Evolutionary conservation across 2,888 invertebrate species (phyloP).

Genomic region (Apamea sordens): DNA sequence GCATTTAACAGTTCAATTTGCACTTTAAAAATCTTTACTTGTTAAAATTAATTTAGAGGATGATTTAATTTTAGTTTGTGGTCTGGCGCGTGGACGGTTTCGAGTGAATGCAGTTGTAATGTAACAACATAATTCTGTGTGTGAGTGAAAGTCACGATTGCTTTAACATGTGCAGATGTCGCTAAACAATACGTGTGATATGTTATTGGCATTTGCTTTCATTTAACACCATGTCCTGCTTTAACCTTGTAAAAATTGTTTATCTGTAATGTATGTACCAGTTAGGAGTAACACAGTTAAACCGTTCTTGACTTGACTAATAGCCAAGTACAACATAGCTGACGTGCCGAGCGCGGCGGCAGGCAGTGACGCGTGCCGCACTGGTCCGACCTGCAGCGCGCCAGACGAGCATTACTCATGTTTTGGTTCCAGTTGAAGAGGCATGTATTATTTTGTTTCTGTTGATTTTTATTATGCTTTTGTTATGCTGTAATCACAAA

Average conservation of each 20-base stretch:
- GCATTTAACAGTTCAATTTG: slow-evolving; percentile 80
- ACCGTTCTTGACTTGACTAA: slow-evolving; percentile 1
- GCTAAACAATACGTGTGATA: slow-evolving; percentile 47
- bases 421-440: slow-evolving; percentile 73
- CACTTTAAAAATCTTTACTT: slow-evolving; percentile 72
- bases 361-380: neutral
- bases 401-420: slow-evolving; percentile 66
- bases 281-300: slow-evolving; percentile 4
- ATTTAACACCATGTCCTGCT: slow-evolving; percentile 36
- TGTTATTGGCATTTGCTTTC: slow-evolving; percentile 50
- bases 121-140: slow-evolving; percentile 5
- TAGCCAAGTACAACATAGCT: slow-evolving; percentile 29
- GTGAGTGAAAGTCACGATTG: slow-evolving; percentile 30
- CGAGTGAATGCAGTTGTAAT: slow-evolving; percentile 31
- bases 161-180: slow-evolving; percentile 38
- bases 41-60: slow-evolving; percentile 70
- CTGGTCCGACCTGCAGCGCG: slow-evolving; percentile 46
- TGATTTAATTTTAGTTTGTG: slow-evolving; percentile 67
- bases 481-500: slow-evolving; percentile 87
- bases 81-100: slow-evolving; percentile 68
- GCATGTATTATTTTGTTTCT: slow-evolving; percentile 84
- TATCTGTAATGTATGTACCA: slow-evolving; percentile 24
- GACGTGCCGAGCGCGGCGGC: neutral
- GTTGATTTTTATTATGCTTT: slow-evolving; percentile 87
- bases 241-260: slow-evolving; percentile 25